Percentiles rank a stretch among this genome's conserved stretches.
Conservation (phyloP, 2,113 vertebrate species). For the Tyrannus savana region DNA sequence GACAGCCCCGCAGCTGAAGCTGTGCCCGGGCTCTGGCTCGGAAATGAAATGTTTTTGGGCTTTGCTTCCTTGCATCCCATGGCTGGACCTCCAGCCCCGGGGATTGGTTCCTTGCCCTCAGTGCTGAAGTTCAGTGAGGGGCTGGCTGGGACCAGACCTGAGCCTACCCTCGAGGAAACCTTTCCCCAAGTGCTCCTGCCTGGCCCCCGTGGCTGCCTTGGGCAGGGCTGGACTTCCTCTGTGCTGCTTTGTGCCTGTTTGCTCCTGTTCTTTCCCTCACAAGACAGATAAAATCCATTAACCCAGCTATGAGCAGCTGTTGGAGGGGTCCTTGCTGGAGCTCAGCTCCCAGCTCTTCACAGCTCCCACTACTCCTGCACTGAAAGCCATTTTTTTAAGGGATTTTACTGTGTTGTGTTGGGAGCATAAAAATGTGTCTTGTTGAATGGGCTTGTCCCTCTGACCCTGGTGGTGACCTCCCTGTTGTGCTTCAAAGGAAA, state of each 20-base stretch:
- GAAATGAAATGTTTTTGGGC: neutral
- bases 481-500: neutral
- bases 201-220: neutral
- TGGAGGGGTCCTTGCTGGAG: neutral
- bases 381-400: neutral
- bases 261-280: neutral
- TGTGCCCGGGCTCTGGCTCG: neutral
- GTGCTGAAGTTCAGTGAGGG: neutral
- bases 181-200: neutral
- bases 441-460: neutral
- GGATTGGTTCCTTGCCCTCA: accelerated
- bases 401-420: neutral
- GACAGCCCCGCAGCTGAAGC: neutral
- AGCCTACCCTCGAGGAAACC: neutral
- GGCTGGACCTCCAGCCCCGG: accelerated
- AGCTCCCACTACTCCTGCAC: neutral
- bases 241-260: neutral
- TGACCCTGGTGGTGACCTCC: neutral
- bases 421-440: neutral
- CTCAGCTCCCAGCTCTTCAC: neutral
- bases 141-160: neutral
- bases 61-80: neutral
- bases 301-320: accelerated
- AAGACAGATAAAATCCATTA: neutral
- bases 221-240: neutral